A percentile compares a stretch with the other conserved stretches of the same genome.
Evolutionary conservation across 2,113 vertebrate species (phyloP).

Genomic region (Rana temporaria): DNA sequence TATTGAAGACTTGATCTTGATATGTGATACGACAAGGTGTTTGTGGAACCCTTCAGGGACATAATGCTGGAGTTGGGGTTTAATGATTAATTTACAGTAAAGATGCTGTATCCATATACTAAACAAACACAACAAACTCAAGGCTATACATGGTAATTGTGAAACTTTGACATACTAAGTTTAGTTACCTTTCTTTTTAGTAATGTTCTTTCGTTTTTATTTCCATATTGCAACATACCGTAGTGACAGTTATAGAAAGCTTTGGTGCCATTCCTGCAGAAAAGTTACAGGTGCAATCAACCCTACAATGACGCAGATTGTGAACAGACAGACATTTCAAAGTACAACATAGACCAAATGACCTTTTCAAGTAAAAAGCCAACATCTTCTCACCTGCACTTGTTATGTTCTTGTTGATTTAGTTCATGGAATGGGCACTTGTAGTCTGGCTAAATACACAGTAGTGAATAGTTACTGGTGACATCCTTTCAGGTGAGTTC

Average conservation of each 20-base stretch:
- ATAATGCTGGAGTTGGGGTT: background rate
- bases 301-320: background rate
- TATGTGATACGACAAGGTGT: too few species aligned
- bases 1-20: too few species aligned
- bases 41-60: too few species aligned
- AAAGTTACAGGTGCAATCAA: background rate
- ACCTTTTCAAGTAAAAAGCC: background rate
- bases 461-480: background rate
- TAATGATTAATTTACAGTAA: slow-evolving; percentile 28
- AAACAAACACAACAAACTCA: slow-evolving; percentile 17
- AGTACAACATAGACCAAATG: background rate
- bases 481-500: too few species aligned
- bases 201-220: background rate
- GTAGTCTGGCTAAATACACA: background rate
- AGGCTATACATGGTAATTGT: background rate
- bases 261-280: background rate
- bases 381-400: too few species aligned
- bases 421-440: background rate
- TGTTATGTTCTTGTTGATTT: too few species aligned
- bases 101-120: background rate
- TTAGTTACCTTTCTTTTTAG: background rate
- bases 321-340: background rate
- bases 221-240: background rate
- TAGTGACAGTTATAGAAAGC: background rate
- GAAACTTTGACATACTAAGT: background rate